These are phyloP conservation scores for Sphenopsis melanotis DNA, from an alignment of 2,797 vertebrate species.

Conservation along the genomic window DNA sequence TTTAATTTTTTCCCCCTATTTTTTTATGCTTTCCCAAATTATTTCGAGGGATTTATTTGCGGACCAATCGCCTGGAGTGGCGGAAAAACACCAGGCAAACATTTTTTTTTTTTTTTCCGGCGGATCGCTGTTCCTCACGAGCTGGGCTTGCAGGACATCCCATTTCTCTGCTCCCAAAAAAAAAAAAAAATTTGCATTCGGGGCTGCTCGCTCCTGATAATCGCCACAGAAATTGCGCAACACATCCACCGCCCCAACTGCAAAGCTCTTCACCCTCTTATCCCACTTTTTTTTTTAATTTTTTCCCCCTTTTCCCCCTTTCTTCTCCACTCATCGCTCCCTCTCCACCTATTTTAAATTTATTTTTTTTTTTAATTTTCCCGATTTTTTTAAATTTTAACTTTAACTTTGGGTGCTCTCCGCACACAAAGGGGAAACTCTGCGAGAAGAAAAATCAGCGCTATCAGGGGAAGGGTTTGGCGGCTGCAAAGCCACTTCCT, in stretches of 20 bases:
- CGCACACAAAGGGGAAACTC: constrained; percentile 42
- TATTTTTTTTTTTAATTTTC: neutral
- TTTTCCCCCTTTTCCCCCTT: accelerated
- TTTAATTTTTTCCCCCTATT: accelerated
- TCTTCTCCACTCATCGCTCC: neutral
- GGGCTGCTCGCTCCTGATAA: neutral
- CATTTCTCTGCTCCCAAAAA: neutral
- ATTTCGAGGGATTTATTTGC: neutral
- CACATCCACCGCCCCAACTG: neutral
- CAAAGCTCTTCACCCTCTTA: neutral
- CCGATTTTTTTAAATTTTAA: neutral
- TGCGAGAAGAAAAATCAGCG: constrained; percentile 34
- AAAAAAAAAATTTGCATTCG: neutral
- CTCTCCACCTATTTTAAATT: neutral
- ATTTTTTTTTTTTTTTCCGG: neutral
- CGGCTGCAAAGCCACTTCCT: constrained; percentile 41
- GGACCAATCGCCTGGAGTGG: neutral
- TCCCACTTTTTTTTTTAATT: neutral
- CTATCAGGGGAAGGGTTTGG: neutral
- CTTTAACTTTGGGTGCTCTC: neutral
- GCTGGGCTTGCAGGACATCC: neutral
- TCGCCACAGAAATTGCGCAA: neutral
- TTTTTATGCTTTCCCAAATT: neutral
- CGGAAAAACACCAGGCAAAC: neutral
- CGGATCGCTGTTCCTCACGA: constrained; percentile 15